Base-by-base conservation (phyloP, 1,140 invertebrate species). In the Drepana arcuata region DNA sequence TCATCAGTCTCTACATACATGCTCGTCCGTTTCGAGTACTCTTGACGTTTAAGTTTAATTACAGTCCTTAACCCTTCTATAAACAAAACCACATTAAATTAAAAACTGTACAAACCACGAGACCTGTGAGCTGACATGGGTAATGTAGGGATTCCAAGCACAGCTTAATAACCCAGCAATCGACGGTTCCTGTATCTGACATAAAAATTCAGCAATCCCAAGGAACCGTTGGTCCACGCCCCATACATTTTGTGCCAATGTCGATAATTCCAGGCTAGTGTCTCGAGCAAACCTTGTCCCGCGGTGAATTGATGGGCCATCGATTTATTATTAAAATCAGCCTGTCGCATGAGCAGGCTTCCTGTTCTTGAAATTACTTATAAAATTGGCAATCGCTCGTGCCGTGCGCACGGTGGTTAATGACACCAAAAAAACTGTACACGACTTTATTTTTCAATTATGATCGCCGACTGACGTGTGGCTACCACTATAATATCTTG, bases 291-390 rank as follows among this genome's bases (percentile, higher is more conserved):
- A 63, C 54, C 56, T 47, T 53, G 51, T 55, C 46, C 55, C 50
- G 40, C 41, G 34, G 37, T 62, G 56, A 55, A 49, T 73, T 65
- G 54, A 53, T 51, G 50, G 33, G 30, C 41, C 57, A 66, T 71
- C 72, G 67, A 77, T 80, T 77, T 80, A 77, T 77, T 80, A 80
- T 77, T 74, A 56, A 77, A 79, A 79, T 70, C 61, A 68, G 61
- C 42, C 63, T 66, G 70, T 71, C 66, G 62, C 71, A 62, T 53
- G 59, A 50, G 61, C 50, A 43, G 40, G 56, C 73, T 73, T 75
- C 69, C 71, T 71, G 70, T 58, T 69, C 53, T 29, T 50, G 47
- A 78, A 80, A 75, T 80, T 73, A 59, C 49, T 64, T 70, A 71
- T 67, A 60, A 80, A 78, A 77, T 80, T 77, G 72, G 70, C 63